Percentiles rank a stretch among this genome's conserved stretches.
Evolutionary conservation across 2,113 vertebrate species (phyloP).

Genomic region (Nansenia antarctica): DNA sequence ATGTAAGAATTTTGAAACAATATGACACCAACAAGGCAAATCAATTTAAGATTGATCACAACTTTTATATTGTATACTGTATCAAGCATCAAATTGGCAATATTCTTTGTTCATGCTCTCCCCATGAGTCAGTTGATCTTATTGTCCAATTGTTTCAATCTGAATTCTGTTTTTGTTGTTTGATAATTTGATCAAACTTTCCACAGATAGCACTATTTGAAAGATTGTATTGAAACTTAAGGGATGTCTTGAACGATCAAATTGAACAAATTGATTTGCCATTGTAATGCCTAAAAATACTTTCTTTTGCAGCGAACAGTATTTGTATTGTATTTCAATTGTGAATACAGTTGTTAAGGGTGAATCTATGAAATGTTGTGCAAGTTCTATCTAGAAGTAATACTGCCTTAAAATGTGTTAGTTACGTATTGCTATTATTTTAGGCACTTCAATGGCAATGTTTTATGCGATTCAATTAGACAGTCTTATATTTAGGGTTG

Average conservation of each 20-base stretch:
- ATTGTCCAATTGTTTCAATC: constrained; percentile 56
- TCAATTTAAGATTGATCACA: constrained; percentile 41
- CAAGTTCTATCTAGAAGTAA: constrained; percentile 36
- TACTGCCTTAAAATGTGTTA: constrained; percentile 73
- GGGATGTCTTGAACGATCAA: constrained; percentile 30
- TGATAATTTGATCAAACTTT: constrained; percentile 40
- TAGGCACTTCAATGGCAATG: constrained; percentile 53
- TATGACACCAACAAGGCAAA: constrained; percentile 36
- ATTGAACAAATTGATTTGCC: constrained; percentile 55
- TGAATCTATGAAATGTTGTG: constrained; percentile 39
- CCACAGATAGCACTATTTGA: constrained; percentile 51
- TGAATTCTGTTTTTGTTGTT: constrained; percentile 16
- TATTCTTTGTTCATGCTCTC: constrained; percentile 36
- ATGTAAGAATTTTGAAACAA: constrained; percentile 29
- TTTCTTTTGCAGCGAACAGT: constrained; percentile 46
- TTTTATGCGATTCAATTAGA: constrained; percentile 44
- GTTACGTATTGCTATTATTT: constrained; percentile 53
- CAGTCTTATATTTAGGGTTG: constrained; percentile 22
- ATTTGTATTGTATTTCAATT: constrained; percentile 38
- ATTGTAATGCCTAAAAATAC: constrained; percentile 58
- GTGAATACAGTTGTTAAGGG: constrained; percentile 32
- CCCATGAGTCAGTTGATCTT: constrained; percentile 28
- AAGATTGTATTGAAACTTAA: constrained; percentile 54
- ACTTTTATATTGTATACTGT: constrained; percentile 37
- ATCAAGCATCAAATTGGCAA: constrained; percentile 28